Conservation (phyloP, 1,140 invertebrate genomes). For the Lordiphosa clarofinis region DNA sequence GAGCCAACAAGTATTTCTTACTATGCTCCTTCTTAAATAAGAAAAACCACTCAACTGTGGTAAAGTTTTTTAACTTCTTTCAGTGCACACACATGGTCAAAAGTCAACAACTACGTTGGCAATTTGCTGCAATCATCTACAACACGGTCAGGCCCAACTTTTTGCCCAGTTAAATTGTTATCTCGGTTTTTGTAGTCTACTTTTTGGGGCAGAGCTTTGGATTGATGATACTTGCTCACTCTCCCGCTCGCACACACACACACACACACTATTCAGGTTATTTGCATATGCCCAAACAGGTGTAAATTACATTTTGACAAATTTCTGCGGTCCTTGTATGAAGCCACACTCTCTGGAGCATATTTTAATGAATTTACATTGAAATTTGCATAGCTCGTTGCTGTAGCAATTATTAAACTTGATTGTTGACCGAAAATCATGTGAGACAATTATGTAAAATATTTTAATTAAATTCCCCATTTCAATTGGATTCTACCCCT, state of each 20-base stretch:
- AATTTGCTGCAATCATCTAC: slow-evolving; percentile 63
- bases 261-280: slow-evolving; percentile 11
- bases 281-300: slow-evolving; percentile 42
- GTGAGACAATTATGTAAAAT: slow-evolving; percentile 59
- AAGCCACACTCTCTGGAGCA: neutral
- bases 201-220: slow-evolving; percentile 14
- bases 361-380: slow-evolving; percentile 31
- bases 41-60: no score
- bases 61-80: neutral
- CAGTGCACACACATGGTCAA: slow-evolving; percentile 20
- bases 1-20: no score
- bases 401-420: slow-evolving; percentile 37
- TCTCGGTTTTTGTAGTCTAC: slow-evolving; percentile 18
- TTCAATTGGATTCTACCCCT: slow-evolving; percentile 36
- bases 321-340: slow-evolving; percentile 28
- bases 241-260: neutral
- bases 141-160: slow-evolving; percentile 12
- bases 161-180: slow-evolving; percentile 29
- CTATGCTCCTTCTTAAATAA: no score
- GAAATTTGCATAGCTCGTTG: slow-evolving; percentile 17
- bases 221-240: neutral
- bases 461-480: slow-evolving; percentile 62
- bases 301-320: slow-evolving; percentile 50
- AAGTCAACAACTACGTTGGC: slow-evolving; percentile 49
- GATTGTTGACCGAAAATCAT: slow-evolving; percentile 23